Percentiles rank a stretch among this genome's conserved stretches.
Evolutionary conservation across 2,113 vertebrate genomes (phyloP).

Genomic region (Poicephalus gulielmi): DNA sequence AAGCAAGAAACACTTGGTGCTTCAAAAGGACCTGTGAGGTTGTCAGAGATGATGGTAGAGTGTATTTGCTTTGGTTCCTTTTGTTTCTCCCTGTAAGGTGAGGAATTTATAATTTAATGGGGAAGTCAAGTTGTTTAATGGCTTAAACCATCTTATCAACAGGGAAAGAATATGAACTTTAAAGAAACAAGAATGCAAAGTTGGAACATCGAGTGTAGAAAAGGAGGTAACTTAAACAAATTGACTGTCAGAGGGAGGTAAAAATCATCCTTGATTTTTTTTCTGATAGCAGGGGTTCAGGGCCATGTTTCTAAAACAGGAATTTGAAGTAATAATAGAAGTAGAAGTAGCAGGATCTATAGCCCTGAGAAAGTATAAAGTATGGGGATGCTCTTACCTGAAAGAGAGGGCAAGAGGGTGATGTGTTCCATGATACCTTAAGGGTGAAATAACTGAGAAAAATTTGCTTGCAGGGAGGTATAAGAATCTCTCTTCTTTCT

Average conservation of each 20-base stretch:
- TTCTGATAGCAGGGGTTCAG: neutral
- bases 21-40: neutral
- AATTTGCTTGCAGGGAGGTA: neutral
- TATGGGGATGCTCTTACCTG: conserved; percentile 6
- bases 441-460: neutral
- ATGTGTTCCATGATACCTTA: neutral
- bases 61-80: neutral
- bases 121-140: neutral
- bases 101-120: neutral
- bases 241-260: neutral
- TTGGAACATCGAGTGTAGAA: neutral
- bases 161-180: neutral
- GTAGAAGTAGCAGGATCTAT: neutral
- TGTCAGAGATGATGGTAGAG: neutral
- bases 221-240: neutral
- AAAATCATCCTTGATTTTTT: neutral
- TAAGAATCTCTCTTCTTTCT: neutral
- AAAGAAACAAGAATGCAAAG: neutral
- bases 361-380: neutral
- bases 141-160: neutral
- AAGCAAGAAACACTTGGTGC: neutral
- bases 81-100: neutral
- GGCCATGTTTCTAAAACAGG: neutral
- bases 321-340: neutral
- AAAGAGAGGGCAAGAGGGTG: neutral